A percentile compares a stretch with the other conserved stretches of the same genome.
Evolutionary conservation across 2,888 invertebrate genomes (phyloP).

Genomic region (Choristoneura rosaceana): DNA sequence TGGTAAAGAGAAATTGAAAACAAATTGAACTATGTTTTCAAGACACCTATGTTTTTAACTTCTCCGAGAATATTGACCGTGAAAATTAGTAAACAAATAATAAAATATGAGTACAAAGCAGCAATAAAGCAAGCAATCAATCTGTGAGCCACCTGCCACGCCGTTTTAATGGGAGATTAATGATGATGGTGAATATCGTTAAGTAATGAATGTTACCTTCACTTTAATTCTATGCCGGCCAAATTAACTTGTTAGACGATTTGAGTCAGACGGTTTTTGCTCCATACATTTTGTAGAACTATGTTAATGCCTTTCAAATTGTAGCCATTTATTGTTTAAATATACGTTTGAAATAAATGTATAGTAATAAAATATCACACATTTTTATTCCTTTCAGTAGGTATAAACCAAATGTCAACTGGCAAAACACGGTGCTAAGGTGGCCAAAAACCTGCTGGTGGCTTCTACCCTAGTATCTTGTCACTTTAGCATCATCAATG

Average conservation of each 20-base stretch:
- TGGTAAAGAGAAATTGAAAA: too few species aligned
- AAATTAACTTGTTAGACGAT: neutral
- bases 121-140: conserved; percentile 1
- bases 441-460: too few species aligned
- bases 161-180: conserved; percentile 15
- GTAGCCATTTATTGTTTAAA: too few species aligned
- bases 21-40: neutral
- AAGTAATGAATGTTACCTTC: conserved; percentile 3
- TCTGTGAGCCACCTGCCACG: conserved; percentile 8
- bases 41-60: too few species aligned
- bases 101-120: neutral
- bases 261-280: neutral
- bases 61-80: neutral
- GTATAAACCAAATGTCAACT: too few species aligned
- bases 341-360: too few species aligned
- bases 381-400: too few species aligned
- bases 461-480: too few species aligned
- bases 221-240: neutral
- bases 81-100: neutral
- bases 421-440: too few species aligned
- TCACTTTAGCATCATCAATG: too few species aligned
- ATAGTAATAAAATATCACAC: too few species aligned
- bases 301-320: too few species aligned
- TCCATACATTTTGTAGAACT: neutral
- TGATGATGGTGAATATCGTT: conserved; percentile 19